Percentiles rank a stretch among this genome's conserved stretches.
Evolutionary conservation across 2,888 invertebrate species (phyloP).

Genomic region (Panzeria rudis): DNA sequence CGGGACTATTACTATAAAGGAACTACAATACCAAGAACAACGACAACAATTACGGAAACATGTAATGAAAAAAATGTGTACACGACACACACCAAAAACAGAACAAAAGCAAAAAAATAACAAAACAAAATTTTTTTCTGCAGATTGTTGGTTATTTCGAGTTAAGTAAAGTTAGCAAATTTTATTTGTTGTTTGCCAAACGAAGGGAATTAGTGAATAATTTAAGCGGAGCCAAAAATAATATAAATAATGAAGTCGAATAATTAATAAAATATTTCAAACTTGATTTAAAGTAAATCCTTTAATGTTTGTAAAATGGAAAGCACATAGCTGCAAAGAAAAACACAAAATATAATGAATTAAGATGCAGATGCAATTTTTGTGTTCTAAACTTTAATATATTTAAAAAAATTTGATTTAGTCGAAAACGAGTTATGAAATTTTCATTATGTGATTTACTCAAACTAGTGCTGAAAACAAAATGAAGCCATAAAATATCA

Average conservation of each 20-base stretch:
- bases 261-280: constrained; percentile 20
- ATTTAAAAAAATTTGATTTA: not conserved
- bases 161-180: constrained; percentile 81
- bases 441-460: constrained; percentile 8
- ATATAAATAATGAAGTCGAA: constrained; percentile 30
- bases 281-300: constrained; percentile 44
- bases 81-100: constrained; percentile 43
- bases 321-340: constrained; percentile 33
- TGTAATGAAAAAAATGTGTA: constrained; percentile 57
- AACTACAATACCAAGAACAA: constrained; percentile 54
- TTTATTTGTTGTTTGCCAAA: constrained; percentile 78
- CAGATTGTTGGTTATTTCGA: constrained; percentile 76
- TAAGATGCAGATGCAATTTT: not conserved
- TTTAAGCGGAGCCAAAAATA: constrained; percentile 75
- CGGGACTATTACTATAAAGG: constrained; percentile 66
- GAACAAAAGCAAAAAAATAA: constrained; percentile 41
- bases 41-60: constrained; percentile 47
- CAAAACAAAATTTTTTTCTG: constrained; percentile 66
- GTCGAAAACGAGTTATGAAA: not conserved
- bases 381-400: not conserved
- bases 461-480: constrained; percentile 37
- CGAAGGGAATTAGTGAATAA: constrained; percentile 79
- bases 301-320: not conserved
- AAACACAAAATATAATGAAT: not conserved
- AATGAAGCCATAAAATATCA: constrained; percentile 42